phyloP scores from a whole-genome alignment of 2,113 vertebrate genomes.

The Hassar affinis region DNA sequence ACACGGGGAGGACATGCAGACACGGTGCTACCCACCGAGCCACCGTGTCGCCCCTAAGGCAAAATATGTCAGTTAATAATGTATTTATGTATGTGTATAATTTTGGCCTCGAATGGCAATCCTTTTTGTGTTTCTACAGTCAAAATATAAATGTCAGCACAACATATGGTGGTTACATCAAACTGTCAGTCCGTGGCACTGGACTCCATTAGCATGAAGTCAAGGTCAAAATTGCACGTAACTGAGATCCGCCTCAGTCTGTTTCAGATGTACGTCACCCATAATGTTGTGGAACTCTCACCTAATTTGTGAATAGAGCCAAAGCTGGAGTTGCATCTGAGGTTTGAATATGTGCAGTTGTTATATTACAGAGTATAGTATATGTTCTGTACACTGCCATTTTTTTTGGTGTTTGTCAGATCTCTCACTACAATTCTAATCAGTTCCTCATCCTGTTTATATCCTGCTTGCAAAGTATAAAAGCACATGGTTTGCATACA shows the following conservation, averaged over 20 bases:
- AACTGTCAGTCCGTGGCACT: not conserved
- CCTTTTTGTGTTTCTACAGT: not conserved
- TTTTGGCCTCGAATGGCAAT: not conserved
- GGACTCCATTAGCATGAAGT: too few species aligned
- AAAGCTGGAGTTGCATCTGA: not conserved
- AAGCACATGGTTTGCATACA: not conserved
- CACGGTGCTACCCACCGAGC: too few species aligned
- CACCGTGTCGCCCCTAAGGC: too few species aligned
- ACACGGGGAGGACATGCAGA: too few species aligned
- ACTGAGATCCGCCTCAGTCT: too few species aligned
- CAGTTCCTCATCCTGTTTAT: not conserved
- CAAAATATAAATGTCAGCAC: not conserved
- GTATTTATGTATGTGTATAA: not conserved
- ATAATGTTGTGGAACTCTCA: too few species aligned
- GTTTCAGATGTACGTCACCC: too few species aligned
- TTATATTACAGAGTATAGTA: too few species aligned
- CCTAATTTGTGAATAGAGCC: too few species aligned
- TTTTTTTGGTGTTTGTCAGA: not conserved
- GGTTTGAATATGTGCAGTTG: too few species aligned
- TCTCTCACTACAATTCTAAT: not conserved
- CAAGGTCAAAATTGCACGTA: too few species aligned
- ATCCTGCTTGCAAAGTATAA: not conserved
- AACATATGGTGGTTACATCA: not conserved
- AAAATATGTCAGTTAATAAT: not conserved
- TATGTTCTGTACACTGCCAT: not conserved